A percentile compares a stretch with the other conserved stretches of the same genome.
Evolutionary conservation across 2,113 vertebrate species (phyloP).

Genomic region (Promerops cafer): DNA sequence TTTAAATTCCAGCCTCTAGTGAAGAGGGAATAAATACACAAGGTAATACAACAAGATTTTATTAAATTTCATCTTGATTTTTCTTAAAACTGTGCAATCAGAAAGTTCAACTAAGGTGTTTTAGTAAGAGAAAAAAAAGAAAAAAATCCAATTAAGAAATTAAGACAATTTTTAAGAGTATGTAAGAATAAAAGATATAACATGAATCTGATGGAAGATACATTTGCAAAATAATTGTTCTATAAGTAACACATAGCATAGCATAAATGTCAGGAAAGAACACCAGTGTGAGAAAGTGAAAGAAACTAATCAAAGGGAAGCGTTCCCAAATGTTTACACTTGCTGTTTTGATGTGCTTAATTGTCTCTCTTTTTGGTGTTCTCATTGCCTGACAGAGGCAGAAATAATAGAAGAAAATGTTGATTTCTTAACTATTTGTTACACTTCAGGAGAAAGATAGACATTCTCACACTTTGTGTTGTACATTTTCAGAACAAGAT

Average conservation of each 20-base stretch:
- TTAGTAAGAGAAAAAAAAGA: neutral
- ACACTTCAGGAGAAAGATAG: neutral
- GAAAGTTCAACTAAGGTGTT: neutral
- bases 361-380: neutral
- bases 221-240: neutral
- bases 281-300: neutral
- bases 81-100: neutral
- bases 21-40: neutral
- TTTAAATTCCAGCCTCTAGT: neutral
- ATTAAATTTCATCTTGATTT: neutral
- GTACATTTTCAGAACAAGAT: neutral
- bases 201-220: neutral
- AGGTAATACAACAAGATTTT: neutral
- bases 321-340: neutral
- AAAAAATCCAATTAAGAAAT: neutral
- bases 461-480: neutral
- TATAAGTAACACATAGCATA: neutral
- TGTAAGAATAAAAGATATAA: neutral
- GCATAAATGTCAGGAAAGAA: neutral
- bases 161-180: neutral
- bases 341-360: neutral
- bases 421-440: neutral
- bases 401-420: neutral
- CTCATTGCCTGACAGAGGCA: neutral
- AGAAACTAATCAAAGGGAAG: neutral